Conservation (phyloP, 2,113 vertebrate genomes). For the Anolis sagrei region DNA sequence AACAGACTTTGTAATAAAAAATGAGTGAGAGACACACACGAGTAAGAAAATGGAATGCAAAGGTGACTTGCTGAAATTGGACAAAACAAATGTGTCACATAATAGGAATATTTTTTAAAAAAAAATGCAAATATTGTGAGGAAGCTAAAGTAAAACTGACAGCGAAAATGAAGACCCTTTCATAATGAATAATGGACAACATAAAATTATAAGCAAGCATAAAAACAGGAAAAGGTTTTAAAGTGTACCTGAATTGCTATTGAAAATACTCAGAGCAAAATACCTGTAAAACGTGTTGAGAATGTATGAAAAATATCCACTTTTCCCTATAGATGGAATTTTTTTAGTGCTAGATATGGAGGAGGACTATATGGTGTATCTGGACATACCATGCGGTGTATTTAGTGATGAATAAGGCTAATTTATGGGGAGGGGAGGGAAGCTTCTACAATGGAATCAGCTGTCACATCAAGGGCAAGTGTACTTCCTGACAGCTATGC, state of each 20-base stretch:
- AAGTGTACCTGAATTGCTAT: slow-evolving; percentile 26
- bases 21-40: not conserved
- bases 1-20: slow-evolving; percentile 11
- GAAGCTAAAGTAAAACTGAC: slow-evolving; percentile 17
- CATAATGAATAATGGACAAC: not conserved
- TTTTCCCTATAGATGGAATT: not conserved
- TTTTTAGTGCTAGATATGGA: not conserved
- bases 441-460: not conserved
- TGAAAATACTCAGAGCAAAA: not conserved
- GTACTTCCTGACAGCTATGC: not conserved
- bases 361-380: too few species aligned
- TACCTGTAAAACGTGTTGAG: not conserved
- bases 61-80: slow-evolving; percentile 19
- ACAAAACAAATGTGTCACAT: slow-evolving; percentile 42
- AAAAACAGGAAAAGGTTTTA: slow-evolving; percentile 27
- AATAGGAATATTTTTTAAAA: not conserved
- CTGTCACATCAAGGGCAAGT: not conserved
- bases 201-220: slow-evolving; percentile 41
- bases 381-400: too few species aligned
- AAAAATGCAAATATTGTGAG: slow-evolving; percentile 14
- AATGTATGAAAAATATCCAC: not conserved
- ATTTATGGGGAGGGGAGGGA: not conserved
- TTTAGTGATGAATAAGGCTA: too few species aligned
- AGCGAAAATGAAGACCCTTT: not conserved
- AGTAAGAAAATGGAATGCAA: slow-evolving; percentile 23